Conservation (phyloP, 2,797 vertebrate species). For the Chrosomus eos region DNA sequence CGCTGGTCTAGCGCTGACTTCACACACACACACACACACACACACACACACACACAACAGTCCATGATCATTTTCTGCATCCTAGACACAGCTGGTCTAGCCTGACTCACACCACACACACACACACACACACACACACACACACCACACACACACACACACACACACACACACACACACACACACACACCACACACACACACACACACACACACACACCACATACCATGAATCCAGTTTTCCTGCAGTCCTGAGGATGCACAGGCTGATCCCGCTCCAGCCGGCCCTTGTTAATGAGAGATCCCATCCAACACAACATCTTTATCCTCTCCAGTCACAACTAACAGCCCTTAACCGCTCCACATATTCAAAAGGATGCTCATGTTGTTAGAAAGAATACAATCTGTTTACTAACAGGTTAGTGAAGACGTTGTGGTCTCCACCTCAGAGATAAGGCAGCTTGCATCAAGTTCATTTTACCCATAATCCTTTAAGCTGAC, state of each 20-base stretch:
- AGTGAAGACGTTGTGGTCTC: constrained; percentile 1
- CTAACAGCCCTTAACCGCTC: neutral
- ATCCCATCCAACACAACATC: constrained; percentile 73
- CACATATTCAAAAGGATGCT: neutral
- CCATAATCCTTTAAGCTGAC: constrained; percentile 73
- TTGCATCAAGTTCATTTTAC: constrained; percentile 33
- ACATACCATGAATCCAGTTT: constrained; percentile 37
- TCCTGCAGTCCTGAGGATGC: constrained; percentile 32
- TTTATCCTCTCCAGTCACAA: constrained; percentile 55
- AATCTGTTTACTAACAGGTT: neutral
- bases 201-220: no score
- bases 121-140: no score
- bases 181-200: no score
- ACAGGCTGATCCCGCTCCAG: constrained; percentile 24
- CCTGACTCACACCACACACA: neutral
- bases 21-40: no score
- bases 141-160: no score
- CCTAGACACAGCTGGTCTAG: neutral
- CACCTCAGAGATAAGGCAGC: constrained; percentile 2
- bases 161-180: no score
- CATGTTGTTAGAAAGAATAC: neutral
- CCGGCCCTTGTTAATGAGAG: constrained; percentile 66
- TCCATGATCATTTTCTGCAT: no score
- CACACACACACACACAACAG: no score
- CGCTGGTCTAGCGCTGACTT: neutral